phyloP scores from a whole-genome alignment of 2,888 invertebrate genomes.

The Ganaspis brasiliensis region DNA sequence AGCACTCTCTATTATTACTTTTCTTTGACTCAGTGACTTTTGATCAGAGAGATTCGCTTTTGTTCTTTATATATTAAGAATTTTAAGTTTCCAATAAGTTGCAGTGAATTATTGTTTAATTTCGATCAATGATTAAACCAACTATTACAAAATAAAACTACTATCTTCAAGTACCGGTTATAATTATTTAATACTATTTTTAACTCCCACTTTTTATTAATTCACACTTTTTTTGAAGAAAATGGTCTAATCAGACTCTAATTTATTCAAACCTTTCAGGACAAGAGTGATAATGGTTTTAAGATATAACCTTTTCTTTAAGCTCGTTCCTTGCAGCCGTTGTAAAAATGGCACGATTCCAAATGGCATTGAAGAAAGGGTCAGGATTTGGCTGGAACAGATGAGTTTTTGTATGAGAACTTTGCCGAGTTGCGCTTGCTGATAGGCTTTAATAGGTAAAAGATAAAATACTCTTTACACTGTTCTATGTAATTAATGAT shows the following conservation, averaged over 20 bases:
- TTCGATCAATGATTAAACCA: no score
- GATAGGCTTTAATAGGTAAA: background rate
- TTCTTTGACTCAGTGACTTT: no score
- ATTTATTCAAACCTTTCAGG: background rate
- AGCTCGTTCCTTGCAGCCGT: conserved; percentile 2
- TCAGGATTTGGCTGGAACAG: conserved; percentile 8
- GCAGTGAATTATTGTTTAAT: no score
- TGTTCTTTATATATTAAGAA: no score
- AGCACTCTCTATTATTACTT: no score
- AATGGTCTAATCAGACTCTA: background rate
- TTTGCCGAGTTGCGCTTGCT: conserved; percentile 16
- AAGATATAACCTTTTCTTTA: conserved; percentile 3
- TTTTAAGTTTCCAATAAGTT: no score
- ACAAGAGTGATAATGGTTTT: conserved; percentile 4
- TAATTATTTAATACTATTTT: no score
- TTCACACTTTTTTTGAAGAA: no score
- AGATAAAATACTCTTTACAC: background rate
- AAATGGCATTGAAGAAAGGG: conserved; percentile 4
- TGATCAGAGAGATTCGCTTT: no score
- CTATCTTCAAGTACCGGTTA: no score
- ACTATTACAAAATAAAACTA: no score
- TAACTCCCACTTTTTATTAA: no score
- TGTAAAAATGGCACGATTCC: conserved; percentile 32
- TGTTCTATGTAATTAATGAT: background rate
- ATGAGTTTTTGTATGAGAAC: conserved; percentile 3